Conservation (phyloP, 2,888 invertebrate species). For the Drosophila pegasa region DNA sequence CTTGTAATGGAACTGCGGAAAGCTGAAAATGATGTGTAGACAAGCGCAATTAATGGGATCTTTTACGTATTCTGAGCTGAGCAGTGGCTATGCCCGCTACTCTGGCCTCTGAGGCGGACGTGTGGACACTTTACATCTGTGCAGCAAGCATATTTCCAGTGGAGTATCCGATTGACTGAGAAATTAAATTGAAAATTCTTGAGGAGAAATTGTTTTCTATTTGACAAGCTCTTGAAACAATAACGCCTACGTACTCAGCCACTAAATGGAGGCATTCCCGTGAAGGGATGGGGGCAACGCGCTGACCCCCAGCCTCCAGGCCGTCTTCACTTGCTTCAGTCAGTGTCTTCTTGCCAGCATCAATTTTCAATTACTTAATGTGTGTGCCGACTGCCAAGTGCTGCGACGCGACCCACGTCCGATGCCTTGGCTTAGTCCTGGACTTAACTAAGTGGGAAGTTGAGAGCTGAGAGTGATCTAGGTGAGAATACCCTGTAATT, state of each 20-base stretch:
- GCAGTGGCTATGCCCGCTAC: background rate
- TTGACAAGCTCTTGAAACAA: conserved; percentile 30
- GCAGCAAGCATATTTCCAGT: background rate
- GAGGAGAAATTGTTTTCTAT: conserved; percentile 20
- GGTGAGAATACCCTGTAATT: background rate
- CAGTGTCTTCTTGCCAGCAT: conserved; percentile 30
- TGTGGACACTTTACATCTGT: background rate
- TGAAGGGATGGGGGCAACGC: conserved; percentile 17
- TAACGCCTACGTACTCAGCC: conserved; percentile 21
- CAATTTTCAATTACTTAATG: conserved; percentile 65
- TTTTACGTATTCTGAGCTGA: background rate
- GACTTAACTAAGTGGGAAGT: background rate
- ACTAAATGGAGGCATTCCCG: conserved; percentile 24
- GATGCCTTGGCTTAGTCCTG: background rate
- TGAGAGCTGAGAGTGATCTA: background rate
- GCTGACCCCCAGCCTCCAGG: background rate
- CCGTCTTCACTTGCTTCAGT: background rate
- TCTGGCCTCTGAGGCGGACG: background rate
- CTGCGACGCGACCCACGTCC: conserved; percentile 7
- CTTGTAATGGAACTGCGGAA: conserved; percentile 5
- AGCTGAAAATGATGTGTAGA: conserved; percentile 25
- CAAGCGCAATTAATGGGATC: conserved; percentile 40
- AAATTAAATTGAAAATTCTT: conserved; percentile 7
- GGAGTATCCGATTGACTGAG: conserved; percentile 1
- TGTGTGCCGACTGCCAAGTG: conserved; percentile 48